A percentile compares a stretch with the other conserved stretches of the same genome.
Conservation (phyloP, 2,888 invertebrate genomes). For the Philaethria dido region DNA sequence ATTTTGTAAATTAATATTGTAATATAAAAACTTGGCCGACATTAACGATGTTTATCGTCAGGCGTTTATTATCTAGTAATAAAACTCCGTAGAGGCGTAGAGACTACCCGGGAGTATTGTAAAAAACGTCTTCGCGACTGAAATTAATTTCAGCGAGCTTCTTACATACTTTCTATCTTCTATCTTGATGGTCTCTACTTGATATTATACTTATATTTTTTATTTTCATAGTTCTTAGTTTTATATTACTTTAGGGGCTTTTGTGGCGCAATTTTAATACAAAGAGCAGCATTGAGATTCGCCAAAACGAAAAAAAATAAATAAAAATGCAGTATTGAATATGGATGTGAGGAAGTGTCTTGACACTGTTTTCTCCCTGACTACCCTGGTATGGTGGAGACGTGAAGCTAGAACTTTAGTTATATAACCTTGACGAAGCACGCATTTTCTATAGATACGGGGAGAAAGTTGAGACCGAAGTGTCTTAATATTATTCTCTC, state of each 20-base stretch:
- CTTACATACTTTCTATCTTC: conserved; percentile 34
- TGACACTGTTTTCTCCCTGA: too few relatives aligned
- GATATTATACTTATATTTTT: conserved; percentile 3
- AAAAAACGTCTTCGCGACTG: conserved; percentile 49
- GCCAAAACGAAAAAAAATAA: too few relatives aligned
- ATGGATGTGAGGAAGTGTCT: too few relatives aligned
- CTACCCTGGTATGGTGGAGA: too few relatives aligned
- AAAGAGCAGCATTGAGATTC: too few relatives aligned
- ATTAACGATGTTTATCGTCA: conserved; percentile 49
- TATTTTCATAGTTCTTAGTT: conserved; percentile 4
- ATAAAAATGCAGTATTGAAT: too few relatives aligned
- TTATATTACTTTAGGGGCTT: not conserved
- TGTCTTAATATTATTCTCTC: too few relatives aligned
- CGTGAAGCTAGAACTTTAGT: too few relatives aligned
- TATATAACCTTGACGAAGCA: too few relatives aligned
- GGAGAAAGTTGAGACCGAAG: too few relatives aligned
- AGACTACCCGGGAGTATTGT: conserved; percentile 48
- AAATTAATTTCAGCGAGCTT: conserved; percentile 49
- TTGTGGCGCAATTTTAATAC: too few relatives aligned
- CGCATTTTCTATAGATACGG: too few relatives aligned
- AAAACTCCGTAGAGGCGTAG: conserved; percentile 46
- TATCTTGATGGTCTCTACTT: conserved; percentile 25
- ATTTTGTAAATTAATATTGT: conserved; percentile 45
- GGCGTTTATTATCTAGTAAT: conserved; percentile 52
- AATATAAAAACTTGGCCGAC: conserved; percentile 47